These are phyloP conservation scores for Isaurus tuberculatus DNA, from an alignment of 92 coral and sea anemone genomes.

Conservation along the genomic window DNA sequence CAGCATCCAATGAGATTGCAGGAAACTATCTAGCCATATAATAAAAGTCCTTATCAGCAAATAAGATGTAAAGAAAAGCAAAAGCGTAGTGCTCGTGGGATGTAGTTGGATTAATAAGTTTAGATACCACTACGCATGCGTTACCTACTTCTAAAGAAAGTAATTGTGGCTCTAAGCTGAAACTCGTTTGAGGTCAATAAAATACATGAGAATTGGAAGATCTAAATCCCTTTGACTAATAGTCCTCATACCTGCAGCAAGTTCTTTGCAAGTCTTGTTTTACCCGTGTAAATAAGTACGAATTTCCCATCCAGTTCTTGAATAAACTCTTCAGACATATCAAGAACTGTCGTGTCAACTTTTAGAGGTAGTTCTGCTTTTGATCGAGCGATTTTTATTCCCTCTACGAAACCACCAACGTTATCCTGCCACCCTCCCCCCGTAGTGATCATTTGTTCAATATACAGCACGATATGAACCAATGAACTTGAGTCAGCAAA, in stretches of 20 bases:
- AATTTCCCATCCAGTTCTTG: constrained; percentile 70
- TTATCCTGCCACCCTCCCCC: constrained; percentile 99
- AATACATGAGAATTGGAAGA: too few species aligned
- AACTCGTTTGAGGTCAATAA: too few species aligned
- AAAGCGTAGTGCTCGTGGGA: too few species aligned
- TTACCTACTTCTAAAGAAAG: too few species aligned
- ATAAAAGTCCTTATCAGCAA: too few species aligned
- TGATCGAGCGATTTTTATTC: constrained; percentile 91
- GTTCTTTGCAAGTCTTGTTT: constrained; percentile 93
- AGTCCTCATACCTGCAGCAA: constrained; percentile 89
- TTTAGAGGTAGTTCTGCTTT: constrained; percentile 79
- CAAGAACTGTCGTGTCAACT: constrained; percentile 73
- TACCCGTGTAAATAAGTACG: constrained; percentile 89
- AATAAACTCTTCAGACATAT: constrained; percentile 63
- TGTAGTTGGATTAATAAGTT: too few species aligned
- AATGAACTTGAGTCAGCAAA: constrained; percentile 79
- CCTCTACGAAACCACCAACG: constrained; percentile 95
- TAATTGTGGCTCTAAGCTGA: too few species aligned
- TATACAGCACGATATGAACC: constrained; percentile 87
- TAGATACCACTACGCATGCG: too few species aligned
- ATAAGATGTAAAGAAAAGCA: too few species aligned
- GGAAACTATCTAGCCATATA: too few species aligned
- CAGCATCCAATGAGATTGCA: too few species aligned
- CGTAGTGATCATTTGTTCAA: constrained; percentile 98
- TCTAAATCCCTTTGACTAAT: too few species aligned